Conservation (phyloP, 2,888 invertebrate genomes). For the Flabesymbios commensalis region DNA sequence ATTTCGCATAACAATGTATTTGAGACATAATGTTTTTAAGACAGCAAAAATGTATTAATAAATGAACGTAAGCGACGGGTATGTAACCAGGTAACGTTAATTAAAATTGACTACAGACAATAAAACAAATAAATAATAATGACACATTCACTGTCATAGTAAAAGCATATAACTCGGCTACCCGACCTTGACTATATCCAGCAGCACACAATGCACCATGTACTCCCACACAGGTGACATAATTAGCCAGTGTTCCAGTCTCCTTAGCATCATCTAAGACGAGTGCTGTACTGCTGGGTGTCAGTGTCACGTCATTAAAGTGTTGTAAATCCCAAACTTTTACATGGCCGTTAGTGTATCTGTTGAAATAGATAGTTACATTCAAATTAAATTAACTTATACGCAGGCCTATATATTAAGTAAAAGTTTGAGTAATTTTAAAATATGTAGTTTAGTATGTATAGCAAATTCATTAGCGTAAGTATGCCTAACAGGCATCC, state of each 20-base stretch:
- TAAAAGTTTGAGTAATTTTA: neutral
- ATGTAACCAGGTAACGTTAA: too few relatives aligned
- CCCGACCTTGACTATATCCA: slow-evolving; percentile 52
- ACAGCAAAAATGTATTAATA: too few relatives aligned
- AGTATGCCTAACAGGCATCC: neutral
- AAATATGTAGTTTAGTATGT: neutral
- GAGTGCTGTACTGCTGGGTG: slow-evolving; percentile 49
- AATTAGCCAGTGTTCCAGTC: slow-evolving; percentile 44
- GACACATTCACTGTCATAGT: too few relatives aligned
- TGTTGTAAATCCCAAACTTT: slow-evolving; percentile 47
- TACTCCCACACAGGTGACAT: slow-evolving; percentile 39
- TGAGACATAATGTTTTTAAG: too few relatives aligned
- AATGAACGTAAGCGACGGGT: too few relatives aligned
- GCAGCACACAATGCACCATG: slow-evolving; percentile 43
- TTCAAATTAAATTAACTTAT: neutral
- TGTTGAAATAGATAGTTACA: slow-evolving; percentile 21
- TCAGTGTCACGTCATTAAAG: slow-evolving; percentile 41
- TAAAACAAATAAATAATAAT: too few relatives aligned
- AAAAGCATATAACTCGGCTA: too few relatives aligned
- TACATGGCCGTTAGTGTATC: slow-evolving; percentile 53
- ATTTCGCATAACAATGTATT: too few relatives aligned
- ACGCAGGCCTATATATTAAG: neutral
- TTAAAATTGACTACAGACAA: too few relatives aligned
- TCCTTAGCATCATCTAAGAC: slow-evolving; percentile 40
- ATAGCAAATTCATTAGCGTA: neutral